A percentile compares a stretch with the other conserved stretches of the same genome.
These are phyloP conservation scores for Dendrolimus pini DNA, from an alignment of 2,888 invertebrate genomes.

Conservation along the genomic window DNA sequence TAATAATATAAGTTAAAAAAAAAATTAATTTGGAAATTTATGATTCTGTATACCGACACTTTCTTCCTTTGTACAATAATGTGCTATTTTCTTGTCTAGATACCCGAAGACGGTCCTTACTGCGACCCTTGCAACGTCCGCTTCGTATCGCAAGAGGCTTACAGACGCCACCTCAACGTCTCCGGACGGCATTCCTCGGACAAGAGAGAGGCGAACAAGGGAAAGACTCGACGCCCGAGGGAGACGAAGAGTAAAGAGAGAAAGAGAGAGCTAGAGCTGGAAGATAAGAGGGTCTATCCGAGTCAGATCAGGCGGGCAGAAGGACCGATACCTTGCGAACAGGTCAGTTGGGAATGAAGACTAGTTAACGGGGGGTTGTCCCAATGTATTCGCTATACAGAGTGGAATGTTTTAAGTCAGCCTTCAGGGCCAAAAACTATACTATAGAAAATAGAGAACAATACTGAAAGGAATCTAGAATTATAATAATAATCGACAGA, in stretches of 20 bases:
- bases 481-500: no score
- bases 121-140: constrained; percentile 53
- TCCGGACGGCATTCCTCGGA: constrained; percentile 45
- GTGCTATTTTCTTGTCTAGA: constrained; percentile 18
- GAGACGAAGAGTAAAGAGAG: constrained; percentile 22
- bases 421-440: not conserved
- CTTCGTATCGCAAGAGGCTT: constrained; percentile 44
- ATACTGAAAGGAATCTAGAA: no score
- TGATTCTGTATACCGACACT: no score
- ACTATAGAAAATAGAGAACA: no score
- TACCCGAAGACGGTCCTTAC: constrained; percentile 52
- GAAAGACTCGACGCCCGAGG: constrained; percentile 20
- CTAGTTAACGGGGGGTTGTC: no score
- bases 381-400: no score
- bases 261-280: constrained; percentile 19
- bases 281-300: constrained; percentile 29
- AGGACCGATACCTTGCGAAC: constrained; percentile 57
- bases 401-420: not conserved
- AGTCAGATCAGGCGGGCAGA: constrained; percentile 43
- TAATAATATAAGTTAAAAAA: no score
- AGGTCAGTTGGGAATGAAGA: constrained; percentile 24
- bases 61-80: no score
- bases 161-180: constrained; percentile 41
- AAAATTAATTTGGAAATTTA: no score
- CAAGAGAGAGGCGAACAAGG: constrained; percentile 32